Percentiles rank a stretch among this genome's conserved stretches.
These are phyloP conservation scores for Agapornis roseicollis DNA, from an alignment of 2,113 vertebrate genomes.

Conservation along the genomic window DNA sequence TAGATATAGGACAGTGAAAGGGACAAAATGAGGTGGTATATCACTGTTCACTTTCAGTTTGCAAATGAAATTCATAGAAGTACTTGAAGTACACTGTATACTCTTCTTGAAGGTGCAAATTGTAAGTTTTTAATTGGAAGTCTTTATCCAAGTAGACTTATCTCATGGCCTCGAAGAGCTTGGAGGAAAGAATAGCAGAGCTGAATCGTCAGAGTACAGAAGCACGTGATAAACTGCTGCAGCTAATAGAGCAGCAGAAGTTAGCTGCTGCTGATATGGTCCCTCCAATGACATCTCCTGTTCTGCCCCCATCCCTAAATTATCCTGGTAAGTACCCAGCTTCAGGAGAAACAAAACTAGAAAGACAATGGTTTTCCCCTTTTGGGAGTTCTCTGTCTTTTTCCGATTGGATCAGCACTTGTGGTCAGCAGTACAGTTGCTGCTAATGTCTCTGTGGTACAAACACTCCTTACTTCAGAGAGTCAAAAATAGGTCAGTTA, in stretches of 20 bases:
- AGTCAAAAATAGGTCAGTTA: background rate
- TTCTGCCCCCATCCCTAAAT: constrained; percentile 59
- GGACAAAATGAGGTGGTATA: background rate
- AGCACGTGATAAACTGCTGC: constrained; percentile 83
- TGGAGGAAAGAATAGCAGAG: constrained; percentile 89
- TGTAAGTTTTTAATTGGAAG: background rate
- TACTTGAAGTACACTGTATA: background rate
- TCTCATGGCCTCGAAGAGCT: constrained; percentile 33
- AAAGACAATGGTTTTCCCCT: background rate
- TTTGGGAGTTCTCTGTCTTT: background rate
- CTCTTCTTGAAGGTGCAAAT: background rate
- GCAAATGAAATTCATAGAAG: background rate
- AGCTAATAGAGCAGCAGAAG: constrained; percentile 90
- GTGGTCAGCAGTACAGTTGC: background rate
- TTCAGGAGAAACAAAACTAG: background rate
- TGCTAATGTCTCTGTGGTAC: background rate
- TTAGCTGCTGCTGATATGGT: constrained; percentile 35
- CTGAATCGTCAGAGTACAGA: constrained; percentile 88
- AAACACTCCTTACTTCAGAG: background rate
- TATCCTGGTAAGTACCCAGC: constrained; percentile 58
- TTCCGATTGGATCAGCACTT: background rate
- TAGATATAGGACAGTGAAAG: background rate
- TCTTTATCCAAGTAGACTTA: constrained; percentile 45
- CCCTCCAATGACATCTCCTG: constrained; percentile 71
- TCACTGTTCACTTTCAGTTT: background rate